These are phyloP conservation scores for Nephrotoma appendiculata DNA, from an alignment of 2,888 invertebrate genomes.

Conservation along the genomic window DNA sequence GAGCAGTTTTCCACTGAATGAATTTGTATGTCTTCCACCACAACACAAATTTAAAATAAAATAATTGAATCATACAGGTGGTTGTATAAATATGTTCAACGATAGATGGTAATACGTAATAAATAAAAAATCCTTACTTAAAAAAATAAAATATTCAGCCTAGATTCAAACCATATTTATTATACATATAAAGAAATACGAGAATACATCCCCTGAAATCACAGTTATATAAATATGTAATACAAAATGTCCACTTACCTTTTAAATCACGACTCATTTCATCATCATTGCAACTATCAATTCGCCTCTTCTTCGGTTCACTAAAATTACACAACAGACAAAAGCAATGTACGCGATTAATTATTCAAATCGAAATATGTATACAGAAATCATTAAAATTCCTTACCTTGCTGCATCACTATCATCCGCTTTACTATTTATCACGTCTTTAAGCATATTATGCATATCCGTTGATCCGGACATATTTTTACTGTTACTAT, in stretches of 20 bases:
- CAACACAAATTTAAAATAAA: not conserved
- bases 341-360: not conserved
- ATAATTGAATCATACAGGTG: not conserved
- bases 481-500: not conserved
- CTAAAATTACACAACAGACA: constrained; percentile 16
- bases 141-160: not conserved
- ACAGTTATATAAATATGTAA: not conserved
- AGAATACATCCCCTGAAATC: not conserved
- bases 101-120: not conserved
- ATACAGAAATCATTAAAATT: not conserved
- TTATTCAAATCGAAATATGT: not conserved
- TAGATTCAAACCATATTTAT: not conserved
- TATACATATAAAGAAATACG: not conserved
- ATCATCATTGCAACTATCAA: constrained; percentile 21
- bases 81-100: not conserved
- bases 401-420: not conserved
- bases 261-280: constrained; percentile 33
- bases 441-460: not conserved
- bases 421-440: not conserved
- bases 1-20: not conserved
- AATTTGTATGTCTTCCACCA: not conserved
- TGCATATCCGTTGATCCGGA: not conserved
- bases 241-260: constrained; percentile 32
- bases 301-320: constrained; percentile 30
- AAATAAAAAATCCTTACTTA: not conserved